Evolutionary conservation across 2,888 invertebrate genomes (phyloP).

Genomic region (Adelphocoris suturalis): DNA sequence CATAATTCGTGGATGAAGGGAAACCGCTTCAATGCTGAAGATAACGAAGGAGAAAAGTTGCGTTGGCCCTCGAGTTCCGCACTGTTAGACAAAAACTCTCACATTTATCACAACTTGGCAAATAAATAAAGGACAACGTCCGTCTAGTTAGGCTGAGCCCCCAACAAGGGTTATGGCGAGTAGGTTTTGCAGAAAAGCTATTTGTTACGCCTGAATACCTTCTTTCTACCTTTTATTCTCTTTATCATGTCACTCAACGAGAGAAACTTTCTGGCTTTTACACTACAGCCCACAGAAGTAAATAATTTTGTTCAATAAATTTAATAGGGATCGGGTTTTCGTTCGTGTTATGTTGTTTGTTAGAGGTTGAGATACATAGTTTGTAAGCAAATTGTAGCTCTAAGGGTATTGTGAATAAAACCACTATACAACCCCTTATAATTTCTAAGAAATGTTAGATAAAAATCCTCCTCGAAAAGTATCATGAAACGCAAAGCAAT

Average conservation of each 20-base stretch:
- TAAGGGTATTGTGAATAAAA: too few species aligned
- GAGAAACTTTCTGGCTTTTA: background rate
- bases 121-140: conserved; percentile 30
- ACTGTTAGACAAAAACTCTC: conserved; percentile 15
- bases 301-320: too few species aligned
- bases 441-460: too few species aligned
- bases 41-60: conserved; percentile 30
- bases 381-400: too few species aligned
- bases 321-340: too few species aligned
- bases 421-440: too few species aligned
- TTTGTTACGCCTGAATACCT: conserved; percentile 34
- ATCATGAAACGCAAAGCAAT: too few species aligned
- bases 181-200: conserved; percentile 6
- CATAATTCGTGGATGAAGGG: background rate
- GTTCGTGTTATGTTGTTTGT: too few species aligned
- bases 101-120: conserved; percentile 43
- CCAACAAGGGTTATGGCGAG: background rate
- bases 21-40: background rate
- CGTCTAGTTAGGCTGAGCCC: background rate
- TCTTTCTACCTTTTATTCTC: background rate
- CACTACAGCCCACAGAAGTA: background rate
- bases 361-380: too few species aligned
- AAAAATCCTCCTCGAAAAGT: too few species aligned
- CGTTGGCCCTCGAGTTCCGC: background rate
- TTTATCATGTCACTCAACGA: background rate